Conservation (phyloP, 2,113 vertebrate species). For the Mesocricetus auratus region DNA sequence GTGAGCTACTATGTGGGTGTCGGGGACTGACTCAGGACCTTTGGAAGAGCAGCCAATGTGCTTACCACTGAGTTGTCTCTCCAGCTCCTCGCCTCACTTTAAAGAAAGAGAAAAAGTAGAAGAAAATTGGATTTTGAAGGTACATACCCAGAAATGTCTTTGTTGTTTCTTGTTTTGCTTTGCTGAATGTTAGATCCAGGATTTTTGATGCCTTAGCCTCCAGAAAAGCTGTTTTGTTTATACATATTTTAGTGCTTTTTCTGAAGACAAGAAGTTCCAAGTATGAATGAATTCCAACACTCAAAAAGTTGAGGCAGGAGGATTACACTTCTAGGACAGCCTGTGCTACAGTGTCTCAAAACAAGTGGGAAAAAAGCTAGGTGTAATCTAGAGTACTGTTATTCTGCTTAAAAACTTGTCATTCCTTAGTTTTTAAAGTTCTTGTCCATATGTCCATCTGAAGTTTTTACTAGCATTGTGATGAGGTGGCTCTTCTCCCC, state of each 20-base stretch:
- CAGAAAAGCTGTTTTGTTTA: background rate
- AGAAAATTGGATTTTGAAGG: background rate
- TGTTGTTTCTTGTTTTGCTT: background rate
- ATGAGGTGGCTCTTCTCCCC: background rate
- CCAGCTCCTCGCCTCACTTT: background rate
- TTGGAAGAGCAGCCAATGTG: background rate
- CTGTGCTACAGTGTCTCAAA: background rate
- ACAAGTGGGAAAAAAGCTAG: background rate
- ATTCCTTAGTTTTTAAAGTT: background rate
- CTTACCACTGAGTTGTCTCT: background rate
- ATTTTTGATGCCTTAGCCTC: background rate
- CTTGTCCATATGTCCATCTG: background rate
- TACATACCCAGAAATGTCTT: conserved; percentile 8
- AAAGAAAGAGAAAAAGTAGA: background rate
- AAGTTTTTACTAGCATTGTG: background rate
- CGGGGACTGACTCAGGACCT: background rate
- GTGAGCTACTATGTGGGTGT: background rate
- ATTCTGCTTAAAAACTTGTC: background rate
- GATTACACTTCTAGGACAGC: background rate
- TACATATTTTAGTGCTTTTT: background rate
- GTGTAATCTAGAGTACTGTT: background rate
- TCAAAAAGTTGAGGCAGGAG: background rate
- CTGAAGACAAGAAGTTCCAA: background rate
- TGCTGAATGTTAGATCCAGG: background rate
- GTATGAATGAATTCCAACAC: background rate